A percentile compares a stretch with the other conserved stretches of the same genome.
phyloP scores from a whole-genome alignment of 2,888 invertebrate species.

The Clistopyga incitator region DNA sequence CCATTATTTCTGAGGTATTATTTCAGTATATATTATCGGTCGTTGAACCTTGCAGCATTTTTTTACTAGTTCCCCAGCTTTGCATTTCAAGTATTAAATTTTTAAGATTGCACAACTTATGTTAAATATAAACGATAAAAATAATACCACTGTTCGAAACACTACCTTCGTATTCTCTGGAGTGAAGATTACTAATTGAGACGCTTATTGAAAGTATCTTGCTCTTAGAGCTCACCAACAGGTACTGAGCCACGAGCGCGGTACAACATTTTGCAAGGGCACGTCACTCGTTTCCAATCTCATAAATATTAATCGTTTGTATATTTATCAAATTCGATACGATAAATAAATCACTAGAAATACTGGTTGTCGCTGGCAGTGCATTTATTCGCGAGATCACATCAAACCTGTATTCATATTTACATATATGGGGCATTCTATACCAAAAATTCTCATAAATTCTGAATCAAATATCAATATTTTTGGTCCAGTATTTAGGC shows the following conservation, averaged over 20 bases:
- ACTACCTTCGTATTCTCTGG: neutral
- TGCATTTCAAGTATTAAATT: too few species aligned
- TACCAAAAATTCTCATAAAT: too few species aligned
- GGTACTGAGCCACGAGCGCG: neutral
- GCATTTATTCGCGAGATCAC: neutral
- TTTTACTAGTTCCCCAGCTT: too few species aligned
- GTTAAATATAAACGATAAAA: too few species aligned
- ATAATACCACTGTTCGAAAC: too few species aligned
- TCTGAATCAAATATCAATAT: too few species aligned
- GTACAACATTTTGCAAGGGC: neutral
- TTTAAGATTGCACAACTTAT: too few species aligned
- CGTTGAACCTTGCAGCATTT: too few species aligned
- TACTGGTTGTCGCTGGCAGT: neutral
- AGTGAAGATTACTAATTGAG: neutral
- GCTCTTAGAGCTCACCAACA: neutral
- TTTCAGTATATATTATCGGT: too few species aligned
- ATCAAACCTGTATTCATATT: neutral
- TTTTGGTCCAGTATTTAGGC: too few species aligned
- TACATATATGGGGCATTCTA: too few species aligned
- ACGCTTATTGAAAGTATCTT: neutral
- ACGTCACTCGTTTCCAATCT: neutral
- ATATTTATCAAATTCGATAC: neutral
- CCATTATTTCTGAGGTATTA: too few species aligned
- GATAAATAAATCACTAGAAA: neutral
- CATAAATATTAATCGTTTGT: constrained; percentile 4